Base-by-base conservation (phyloP, 2,113 vertebrate species). In the Australoheros scitulus region DNA sequence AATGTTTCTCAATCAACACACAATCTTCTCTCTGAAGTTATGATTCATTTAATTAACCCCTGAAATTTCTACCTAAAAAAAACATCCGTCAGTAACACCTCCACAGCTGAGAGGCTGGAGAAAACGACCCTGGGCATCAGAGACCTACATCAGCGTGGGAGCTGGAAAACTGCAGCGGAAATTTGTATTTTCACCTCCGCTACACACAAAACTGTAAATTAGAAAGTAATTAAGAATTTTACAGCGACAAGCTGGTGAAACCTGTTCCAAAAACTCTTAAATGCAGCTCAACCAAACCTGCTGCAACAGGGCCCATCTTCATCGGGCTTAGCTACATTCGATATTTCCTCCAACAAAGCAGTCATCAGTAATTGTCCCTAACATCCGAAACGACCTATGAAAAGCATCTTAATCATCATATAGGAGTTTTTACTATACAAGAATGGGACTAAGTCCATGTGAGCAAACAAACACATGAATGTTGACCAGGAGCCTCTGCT, bases 381-480 rank as follows among this genome's bases (percentile, higher is more conserved):
- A 68, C 63, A 43, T 43, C 11, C 13, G 11, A 14, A 26, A 68
- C 0, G 3, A 26, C 43, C 22, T 0, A 0, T 26, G 14, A 9
- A 47, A 47, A 47, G 11, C 11, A 11, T 38, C 38, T 41, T 41
- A 14, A 68, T 43, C 64, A 29, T 15, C 4, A 47, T 7, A 10
- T 11, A 18, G 64, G 64, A 50, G 41, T 50, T 41, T 70, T 68
- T 68, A 4, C 41, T 26, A 14, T 50, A 17, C 14, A 17, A 50
- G 15, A 50, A 50, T 17, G 15, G 5, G 47, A 50, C 47, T 7
- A 6, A 47, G 43, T 68, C 3, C 22, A 26, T 22, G 6, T 22
- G 0, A 68, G 38, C 2, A 0, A 14, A 17, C 64, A 47, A 6
- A 47, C 64, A 2, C 41, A 0, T 8, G 22, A 43, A 11, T 43